Percentiles rank a stretch among this genome's conserved stretches.
phyloP scores from a whole-genome alignment of 2,888 invertebrate species.

The Tanytarsus gracilentus region DNA sequence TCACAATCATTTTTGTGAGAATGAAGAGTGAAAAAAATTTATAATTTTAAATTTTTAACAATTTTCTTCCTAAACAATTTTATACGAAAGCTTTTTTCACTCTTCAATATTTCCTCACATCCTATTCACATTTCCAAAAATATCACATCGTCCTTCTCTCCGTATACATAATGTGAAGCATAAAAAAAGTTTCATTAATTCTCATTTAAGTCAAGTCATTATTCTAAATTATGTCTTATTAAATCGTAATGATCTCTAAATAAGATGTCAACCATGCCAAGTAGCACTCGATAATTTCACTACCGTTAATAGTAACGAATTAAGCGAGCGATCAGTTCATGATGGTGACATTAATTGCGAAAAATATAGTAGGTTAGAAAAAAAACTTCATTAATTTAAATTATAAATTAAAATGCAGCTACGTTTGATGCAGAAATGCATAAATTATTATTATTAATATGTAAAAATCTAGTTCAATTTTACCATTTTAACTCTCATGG shows the following conservation, averaged over 20 bases:
- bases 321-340: slow-evolving; percentile 1
- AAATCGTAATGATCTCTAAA: neutral
- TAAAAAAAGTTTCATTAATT: slow-evolving; percentile 20
- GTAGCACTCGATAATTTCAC: neutral
- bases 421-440: neutral
- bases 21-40: too few relatives aligned
- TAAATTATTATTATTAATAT: neutral
- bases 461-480: neutral
- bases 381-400: slow-evolving; percentile 6
- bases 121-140: neutral
- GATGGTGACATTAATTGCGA: slow-evolving; percentile 5
- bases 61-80: too few relatives aligned
- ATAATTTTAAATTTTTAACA: too few relatives aligned
- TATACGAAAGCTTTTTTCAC: neutral
- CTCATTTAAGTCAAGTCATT: neutral
- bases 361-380: neutral
- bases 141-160: slow-evolving; percentile 32
- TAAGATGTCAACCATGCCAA: neutral
- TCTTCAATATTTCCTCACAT: neutral
- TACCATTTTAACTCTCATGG: slow-evolving; percentile 20
- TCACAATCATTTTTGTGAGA: too few relatives aligned
- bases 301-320: neutral
- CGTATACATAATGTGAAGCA: too few relatives aligned
- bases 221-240: neutral
- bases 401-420: neutral